phyloP scores from a whole-genome alignment of 2,888 invertebrate genomes.

The Lysandra bellargus region DNA sequence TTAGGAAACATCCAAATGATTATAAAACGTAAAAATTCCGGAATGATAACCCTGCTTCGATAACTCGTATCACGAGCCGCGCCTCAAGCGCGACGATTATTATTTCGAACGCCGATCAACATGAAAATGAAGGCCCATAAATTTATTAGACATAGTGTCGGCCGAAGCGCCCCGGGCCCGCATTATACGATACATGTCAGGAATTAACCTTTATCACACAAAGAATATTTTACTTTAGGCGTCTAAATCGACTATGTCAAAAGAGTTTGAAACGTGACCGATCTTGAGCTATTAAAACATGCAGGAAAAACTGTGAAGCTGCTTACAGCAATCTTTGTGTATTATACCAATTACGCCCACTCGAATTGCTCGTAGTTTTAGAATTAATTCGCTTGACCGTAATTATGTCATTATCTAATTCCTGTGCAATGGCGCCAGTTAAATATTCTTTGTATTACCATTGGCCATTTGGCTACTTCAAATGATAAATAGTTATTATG shows the following conservation, averaged over 20 bases:
- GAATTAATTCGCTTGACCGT: constrained; percentile 39
- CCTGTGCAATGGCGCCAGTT: constrained; percentile 35
- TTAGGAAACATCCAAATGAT: constrained; percentile 5
- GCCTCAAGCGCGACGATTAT: constrained; percentile 76
- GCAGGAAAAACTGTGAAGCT: constrained; percentile 38
- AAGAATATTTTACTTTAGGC: constrained; percentile 63
- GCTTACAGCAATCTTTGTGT: constrained; percentile 38
- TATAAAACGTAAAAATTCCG: constrained; percentile 26
- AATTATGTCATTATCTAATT: constrained; percentile 37
- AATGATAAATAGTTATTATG: neutral
- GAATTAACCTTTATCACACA: constrained; percentile 77
- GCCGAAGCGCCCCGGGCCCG: constrained; percentile 68
- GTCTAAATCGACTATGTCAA: constrained; percentile 37
- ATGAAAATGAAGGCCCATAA: constrained; percentile 78
- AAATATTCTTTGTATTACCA: constrained; percentile 27
- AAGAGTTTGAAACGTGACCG: constrained; percentile 52
- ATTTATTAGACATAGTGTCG: constrained; percentile 81
- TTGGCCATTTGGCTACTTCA: neutral
- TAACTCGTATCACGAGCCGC: constrained; percentile 52
- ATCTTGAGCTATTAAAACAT: constrained; percentile 39
- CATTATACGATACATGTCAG: constrained; percentile 79
- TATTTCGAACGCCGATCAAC: constrained; percentile 78
- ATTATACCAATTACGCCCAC: constrained; percentile 37
- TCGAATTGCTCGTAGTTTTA: constrained; percentile 35
- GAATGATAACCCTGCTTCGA: constrained; percentile 32